phyloP scores from a whole-genome alignment of 2,797 vertebrate species.

The Benthosema pterotum region DNA sequence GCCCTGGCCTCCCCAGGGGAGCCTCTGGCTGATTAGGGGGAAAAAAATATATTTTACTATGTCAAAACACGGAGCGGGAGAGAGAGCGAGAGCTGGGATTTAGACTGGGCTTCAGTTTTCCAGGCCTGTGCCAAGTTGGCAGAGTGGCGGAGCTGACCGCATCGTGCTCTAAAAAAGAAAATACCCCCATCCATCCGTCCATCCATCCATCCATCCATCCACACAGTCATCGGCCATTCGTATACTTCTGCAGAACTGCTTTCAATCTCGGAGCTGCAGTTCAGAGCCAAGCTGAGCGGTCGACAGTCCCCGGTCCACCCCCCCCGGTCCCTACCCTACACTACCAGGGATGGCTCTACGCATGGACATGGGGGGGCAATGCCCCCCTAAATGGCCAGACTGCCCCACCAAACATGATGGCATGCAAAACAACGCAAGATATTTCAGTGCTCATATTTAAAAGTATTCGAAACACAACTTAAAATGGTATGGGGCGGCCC shows the following conservation, averaged over 20 bases:
- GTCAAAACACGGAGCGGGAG: slow-evolving; percentile 44
- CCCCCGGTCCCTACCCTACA: too few species aligned
- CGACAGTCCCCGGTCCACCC: background rate
- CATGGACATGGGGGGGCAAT: too few species aligned
- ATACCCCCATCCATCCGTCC: slow-evolving; percentile 13
- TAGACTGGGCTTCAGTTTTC: slow-evolving; percentile 45
- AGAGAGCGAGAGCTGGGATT: slow-evolving; percentile 30
- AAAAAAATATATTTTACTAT: slow-evolving; percentile 40
- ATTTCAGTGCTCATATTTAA: too few species aligned
- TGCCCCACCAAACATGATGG: too few species aligned
- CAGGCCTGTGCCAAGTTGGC: slow-evolving; percentile 49
- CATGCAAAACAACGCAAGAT: too few species aligned
- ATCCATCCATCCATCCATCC: too few species aligned
- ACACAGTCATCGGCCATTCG: background rate
- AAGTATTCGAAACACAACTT: too few species aligned
- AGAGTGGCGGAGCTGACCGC: slow-evolving; percentile 27
- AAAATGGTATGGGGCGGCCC: too few species aligned
- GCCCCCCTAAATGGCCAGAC: too few species aligned
- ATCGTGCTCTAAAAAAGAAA: slow-evolving; percentile 48
- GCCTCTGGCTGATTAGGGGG: slow-evolving; percentile 20
- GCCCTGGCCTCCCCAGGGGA: slow-evolving; percentile 15
- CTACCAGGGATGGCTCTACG: too few species aligned
- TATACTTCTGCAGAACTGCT: slow-evolving; percentile 15
- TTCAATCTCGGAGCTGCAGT: slow-evolving; percentile 15
- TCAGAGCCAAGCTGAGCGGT: background rate